These are phyloP conservation scores for Diphyllodes magnificus DNA, from an alignment of 2,113 vertebrate species.

Conservation along the genomic window DNA sequence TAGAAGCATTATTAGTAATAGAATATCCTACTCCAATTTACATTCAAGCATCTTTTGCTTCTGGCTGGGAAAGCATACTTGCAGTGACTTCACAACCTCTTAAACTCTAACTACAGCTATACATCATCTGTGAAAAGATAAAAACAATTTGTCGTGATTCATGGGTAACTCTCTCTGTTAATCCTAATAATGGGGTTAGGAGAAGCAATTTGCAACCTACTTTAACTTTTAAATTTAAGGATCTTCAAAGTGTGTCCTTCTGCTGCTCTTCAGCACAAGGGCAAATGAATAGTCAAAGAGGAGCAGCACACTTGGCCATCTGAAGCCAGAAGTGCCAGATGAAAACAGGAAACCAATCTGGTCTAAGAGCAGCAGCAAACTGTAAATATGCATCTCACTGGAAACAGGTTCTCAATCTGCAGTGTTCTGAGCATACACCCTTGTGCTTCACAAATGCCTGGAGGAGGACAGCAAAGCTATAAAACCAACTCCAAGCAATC, in stretches of 20 bases:
- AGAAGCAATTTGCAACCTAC: not conserved
- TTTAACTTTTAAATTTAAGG: constrained; percentile 11
- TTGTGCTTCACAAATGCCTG: constrained; percentile 34
- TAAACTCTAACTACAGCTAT: not conserved
- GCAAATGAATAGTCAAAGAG: not conserved
- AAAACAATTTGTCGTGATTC: not conserved
- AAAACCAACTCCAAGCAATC: constrained; percentile 32
- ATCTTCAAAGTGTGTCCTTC: not conserved
- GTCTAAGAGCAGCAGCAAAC: not conserved
- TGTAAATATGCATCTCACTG: not conserved
- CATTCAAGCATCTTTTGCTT: not conserved
- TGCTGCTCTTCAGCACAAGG: not conserved
- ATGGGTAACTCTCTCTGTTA: constrained; percentile 2
- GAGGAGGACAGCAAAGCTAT: not conserved
- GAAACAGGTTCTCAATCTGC: not conserved
- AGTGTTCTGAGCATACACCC: constrained; percentile 31
- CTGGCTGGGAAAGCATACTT: not conserved
- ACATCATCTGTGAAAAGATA: not conserved
- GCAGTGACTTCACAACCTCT: not conserved
- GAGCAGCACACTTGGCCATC: not conserved
- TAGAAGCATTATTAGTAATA: not conserved
- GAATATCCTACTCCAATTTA: not conserved
- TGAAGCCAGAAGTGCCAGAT: not conserved
- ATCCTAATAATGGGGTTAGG: constrained; percentile 22
- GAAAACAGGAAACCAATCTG: not conserved